Percentiles rank a stretch among this genome's conserved stretches.
Evolutionary conservation across 2,113 vertebrate species (phyloP).

Genomic region (Thryonomys swinderianus): DNA sequence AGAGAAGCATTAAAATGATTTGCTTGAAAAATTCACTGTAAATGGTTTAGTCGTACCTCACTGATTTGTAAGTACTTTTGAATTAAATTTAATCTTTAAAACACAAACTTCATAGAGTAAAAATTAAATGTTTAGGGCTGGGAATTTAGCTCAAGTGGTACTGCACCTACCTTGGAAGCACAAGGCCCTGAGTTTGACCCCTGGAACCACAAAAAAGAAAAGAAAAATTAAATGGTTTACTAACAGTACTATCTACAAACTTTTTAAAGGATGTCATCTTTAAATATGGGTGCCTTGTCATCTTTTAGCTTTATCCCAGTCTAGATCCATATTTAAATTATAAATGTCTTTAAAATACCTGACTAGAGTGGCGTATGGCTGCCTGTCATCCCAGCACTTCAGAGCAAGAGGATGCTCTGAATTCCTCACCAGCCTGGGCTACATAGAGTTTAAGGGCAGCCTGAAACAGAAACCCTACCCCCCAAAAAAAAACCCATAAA

Average conservation of each 20-base stretch:
- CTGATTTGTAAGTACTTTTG: conserved; percentile 19
- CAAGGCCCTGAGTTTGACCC: no score
- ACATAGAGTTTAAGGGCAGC: no score
- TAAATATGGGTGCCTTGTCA: conserved; percentile 24
- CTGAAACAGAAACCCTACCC: neutral
- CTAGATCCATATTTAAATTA: neutral
- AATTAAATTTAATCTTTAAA: conserved; percentile 48
- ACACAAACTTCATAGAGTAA: conserved; percentile 43
- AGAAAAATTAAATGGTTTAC: neutral
- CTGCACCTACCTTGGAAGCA: no score
- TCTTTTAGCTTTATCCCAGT: conserved; percentile 26
- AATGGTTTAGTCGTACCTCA: conserved; percentile 16
- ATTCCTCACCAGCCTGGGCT: no score
- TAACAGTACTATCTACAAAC: conserved; percentile 42
- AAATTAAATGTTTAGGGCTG: neutral
- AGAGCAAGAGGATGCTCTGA: no score
- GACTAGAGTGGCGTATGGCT: no score
- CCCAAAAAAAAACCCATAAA: neutral
- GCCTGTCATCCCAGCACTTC: neutral
- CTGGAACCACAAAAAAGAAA: no score
- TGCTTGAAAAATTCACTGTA: conserved; percentile 25
- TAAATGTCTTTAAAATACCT: neutral
- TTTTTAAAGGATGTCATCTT: conserved; percentile 57
- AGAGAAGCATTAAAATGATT: neutral
- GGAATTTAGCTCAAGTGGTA: no score